A percentile compares a stretch with the other conserved stretches of the same genome.
phyloP scores from a whole-genome alignment of 1,140 invertebrate genomes.

The Aethina tumida region DNA sequence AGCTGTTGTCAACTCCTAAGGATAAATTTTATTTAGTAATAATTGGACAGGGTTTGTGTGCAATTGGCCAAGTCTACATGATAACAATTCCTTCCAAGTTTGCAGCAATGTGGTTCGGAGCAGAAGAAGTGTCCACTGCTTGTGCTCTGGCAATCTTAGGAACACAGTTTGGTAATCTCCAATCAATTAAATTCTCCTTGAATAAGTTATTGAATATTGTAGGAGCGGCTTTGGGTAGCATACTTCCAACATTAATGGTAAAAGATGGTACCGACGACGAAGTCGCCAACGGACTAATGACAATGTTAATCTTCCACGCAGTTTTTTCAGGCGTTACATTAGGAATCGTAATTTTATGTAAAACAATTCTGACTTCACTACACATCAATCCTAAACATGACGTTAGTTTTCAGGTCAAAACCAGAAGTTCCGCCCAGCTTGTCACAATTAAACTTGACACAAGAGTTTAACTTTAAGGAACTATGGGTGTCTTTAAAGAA shows the following conservation, averaged over 20 bases:
- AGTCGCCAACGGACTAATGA: conserved; percentile 33
- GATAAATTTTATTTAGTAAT: conserved; percentile 54
- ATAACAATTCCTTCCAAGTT: conserved; percentile 61
- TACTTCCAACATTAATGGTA: conserved; percentile 37
- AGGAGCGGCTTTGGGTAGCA: conserved; percentile 34
- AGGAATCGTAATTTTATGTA: conserved; percentile 50
- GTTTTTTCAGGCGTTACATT: conserved; percentile 36
- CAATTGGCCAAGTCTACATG: conserved; percentile 57
- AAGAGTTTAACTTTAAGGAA: conserved; percentile 3
- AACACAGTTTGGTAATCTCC: conserved; percentile 49
- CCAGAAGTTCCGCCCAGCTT: conserved; percentile 47
- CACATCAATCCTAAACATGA: conserved; percentile 8
- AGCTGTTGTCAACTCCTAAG: conserved; percentile 48
- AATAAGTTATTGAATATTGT: conserved; percentile 8
- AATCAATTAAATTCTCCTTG: background rate
- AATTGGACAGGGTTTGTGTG: conserved; percentile 58
- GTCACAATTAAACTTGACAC: conserved; percentile 20
- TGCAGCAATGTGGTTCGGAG: conserved; percentile 49
- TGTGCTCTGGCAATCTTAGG: conserved; percentile 71
- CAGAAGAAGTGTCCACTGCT: conserved; percentile 58
- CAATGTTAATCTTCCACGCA: conserved; percentile 42
- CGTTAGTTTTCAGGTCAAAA: conserved; percentile 46
- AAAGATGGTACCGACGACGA: conserved; percentile 34
- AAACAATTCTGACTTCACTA: conserved; percentile 15
- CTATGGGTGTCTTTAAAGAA: conserved; percentile 11